Evolutionary conservation across 2,888 invertebrate species (phyloP), one percentile per base, ranked within the genome.

Genomic region (Phengaris alcon): DNA sequence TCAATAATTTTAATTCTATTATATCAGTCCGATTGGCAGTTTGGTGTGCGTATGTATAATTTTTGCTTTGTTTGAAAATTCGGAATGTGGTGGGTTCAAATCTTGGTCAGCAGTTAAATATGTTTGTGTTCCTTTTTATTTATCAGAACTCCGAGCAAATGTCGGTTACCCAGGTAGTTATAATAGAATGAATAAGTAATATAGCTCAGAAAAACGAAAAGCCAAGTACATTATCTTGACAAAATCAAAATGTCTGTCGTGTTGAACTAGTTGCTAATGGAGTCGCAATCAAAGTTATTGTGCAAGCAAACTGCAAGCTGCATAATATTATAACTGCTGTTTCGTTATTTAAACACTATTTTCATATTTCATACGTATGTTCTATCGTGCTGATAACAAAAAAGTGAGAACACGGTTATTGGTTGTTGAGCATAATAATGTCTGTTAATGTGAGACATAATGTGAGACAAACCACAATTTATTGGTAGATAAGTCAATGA

Each of bases 371-470:
- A 64, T 10, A 64, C 59, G 10, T 59, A 15, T 22, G 15, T 59
- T 59, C 64, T 64, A 64, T 64, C 64, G 35, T 64, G 13, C 64
- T 35, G 35, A 12, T 64, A 13, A 51, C 46, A 75, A 76, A 76
- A 74, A 76, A 68, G 73, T 76, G 76, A 68, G 69, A 76, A 73
- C 64, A 73, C 55, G 22, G 10, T 51, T 51, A 72, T 64, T 75
- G 74, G 48, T 48, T 59, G 70, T 72, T 59, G 22, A 69, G 52
- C 73, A 76, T 73, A 73, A 55, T 73, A 72, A 35, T 52, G 35
- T 52, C 35, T 72, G 35, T 54, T 72, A 52, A 72, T 72, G 52
- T 72, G 54, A 72, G 72, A 52, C 51, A 22, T 72, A 52, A 72
- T 72, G 52, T 72, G 54, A 72, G 72, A 52, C 51, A 22, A 72